Evolutionary conservation across 1,140 invertebrate species (phyloP), one percentile per base, ranked within the genome.

Genomic region (Camponotus pennsylvanicus): DNA sequence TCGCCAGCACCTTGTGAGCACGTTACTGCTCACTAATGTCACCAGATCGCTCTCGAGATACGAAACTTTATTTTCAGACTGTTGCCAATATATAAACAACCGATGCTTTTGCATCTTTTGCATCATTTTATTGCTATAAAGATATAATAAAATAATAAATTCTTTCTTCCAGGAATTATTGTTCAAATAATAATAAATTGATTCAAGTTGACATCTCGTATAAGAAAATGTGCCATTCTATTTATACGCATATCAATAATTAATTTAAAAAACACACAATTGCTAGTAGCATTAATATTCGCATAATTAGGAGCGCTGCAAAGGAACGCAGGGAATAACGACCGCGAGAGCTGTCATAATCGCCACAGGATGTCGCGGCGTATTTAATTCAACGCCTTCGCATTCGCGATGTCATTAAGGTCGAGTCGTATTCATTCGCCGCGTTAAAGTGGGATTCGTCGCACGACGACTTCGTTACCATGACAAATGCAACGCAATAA

Each of bases 341-440:
- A 61, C 40, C n/a, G 40, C 69, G 55, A 83, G 67, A 42, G 40
- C 27, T 61, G 55, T 42, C 69, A 75, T 75, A 83, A 75, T 73
- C 67, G 37, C 67, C 37, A 37, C 66, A 71, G 78, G 67, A 82
- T 71, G 37, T 82, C 55, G 70, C 52, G 55, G 69, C 55, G 37
- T 75, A 83, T 83, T 83, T 55, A 83, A 83, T 83, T 70, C 79
- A 55, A 40, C 69, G 79, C 79, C 79, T 71, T 82, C 52, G 67
- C 55, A 34, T 83, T 83, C 79, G 57, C 69, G 79, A 71, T 83
- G 79, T 83, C 79, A 83, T 83, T 83, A 83, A 83, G 79, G 79
- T 75, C 79, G 40, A 52, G 69, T 75, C 55, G 79, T 40, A 61
- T 83, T 83, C 79, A 69, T 75, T 75, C 79, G 49, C 55, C 67